These are phyloP conservation scores for Catostylus mosaicus DNA, from an alignment of 30 jellyfish, hydroid and myxozoan species.

Conservation along the genomic window DNA sequence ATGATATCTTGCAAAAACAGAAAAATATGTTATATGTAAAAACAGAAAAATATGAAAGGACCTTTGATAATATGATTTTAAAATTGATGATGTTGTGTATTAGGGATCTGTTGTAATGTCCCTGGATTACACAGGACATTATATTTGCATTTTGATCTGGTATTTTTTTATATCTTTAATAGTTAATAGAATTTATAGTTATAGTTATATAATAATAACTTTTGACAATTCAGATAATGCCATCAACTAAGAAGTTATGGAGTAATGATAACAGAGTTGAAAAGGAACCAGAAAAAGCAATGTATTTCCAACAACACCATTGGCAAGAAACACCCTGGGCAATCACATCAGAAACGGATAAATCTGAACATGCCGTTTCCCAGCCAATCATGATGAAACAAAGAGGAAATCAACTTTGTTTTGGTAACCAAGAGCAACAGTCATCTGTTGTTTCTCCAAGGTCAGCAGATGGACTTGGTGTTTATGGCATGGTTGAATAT, in stretches of 20 bases:
- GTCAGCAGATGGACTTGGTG: constrained; percentile 98
- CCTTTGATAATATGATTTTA: too few species aligned
- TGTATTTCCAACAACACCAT: constrained; percentile 87
- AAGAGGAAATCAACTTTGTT: constrained; percentile 74
- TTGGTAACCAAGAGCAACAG: constrained; percentile 67
- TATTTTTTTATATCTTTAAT: too few species aligned
- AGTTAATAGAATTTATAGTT: too few species aligned
- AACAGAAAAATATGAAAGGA: too few species aligned
- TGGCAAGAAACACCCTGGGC: constrained; percentile 99
- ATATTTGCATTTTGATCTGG: not conserved
- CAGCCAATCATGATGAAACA: constrained; percentile 92
- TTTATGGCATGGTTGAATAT: constrained; percentile 96
- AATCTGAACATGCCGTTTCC: constrained; percentile 98
- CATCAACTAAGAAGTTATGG: constrained; percentile 80
- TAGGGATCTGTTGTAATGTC: not conserved
- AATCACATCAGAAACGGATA: constrained; percentile 69
- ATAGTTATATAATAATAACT: too few species aligned
- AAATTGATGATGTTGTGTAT: too few species aligned
- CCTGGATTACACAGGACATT: not conserved
- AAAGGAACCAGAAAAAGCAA: constrained; percentile 56
- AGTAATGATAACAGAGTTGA: constrained; percentile 57
- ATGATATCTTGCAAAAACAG: too few species aligned
- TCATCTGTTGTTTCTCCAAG: constrained; percentile 92
- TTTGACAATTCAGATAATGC: constrained; percentile 65
- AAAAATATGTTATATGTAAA: too few species aligned